Evolutionary conservation across 2,113 vertebrate genomes (phyloP).

Genomic region (Daubentonia madagascariensis): DNA sequence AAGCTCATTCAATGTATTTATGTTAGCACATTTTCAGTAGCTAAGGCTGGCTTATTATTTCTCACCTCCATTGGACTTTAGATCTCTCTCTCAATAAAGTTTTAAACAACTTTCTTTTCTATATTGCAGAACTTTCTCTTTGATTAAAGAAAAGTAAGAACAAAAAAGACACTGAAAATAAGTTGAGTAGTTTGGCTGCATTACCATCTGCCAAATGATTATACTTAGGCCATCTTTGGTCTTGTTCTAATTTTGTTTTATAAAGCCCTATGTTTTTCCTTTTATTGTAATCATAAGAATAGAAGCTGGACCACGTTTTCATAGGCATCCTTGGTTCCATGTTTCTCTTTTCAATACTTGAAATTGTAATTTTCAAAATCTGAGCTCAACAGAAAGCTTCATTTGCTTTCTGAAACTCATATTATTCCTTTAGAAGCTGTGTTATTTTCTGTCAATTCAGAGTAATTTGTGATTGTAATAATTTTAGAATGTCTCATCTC

Average conservation of each 20-base stretch:
- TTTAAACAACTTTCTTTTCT: neutral
- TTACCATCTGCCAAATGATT: neutral
- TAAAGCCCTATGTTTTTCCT: neutral
- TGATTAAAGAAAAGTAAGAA: neutral
- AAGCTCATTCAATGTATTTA: neutral
- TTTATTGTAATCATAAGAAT: neutral
- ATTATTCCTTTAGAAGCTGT: neutral
- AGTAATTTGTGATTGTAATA: neutral
- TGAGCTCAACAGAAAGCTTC: neutral
- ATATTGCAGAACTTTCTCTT: neutral
- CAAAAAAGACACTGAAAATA: neutral
- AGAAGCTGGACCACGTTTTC: neutral
- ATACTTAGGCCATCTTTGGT: neutral
- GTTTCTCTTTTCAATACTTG: neutral
- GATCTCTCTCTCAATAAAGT: neutral
- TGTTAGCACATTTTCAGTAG: neutral
- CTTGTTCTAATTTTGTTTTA: neutral
- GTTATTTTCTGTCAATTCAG: neutral
- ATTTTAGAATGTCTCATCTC: neutral
- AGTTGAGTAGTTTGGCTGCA: neutral
- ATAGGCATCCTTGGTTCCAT: neutral
- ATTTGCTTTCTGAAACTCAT: neutral
- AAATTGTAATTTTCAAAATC: neutral
- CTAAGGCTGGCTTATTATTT: neutral
- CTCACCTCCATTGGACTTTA: neutral